Evolutionary conservation across 2,797 vertebrate genomes (phyloP).

Genomic region (Oreonectes daqikongensis): DNA sequence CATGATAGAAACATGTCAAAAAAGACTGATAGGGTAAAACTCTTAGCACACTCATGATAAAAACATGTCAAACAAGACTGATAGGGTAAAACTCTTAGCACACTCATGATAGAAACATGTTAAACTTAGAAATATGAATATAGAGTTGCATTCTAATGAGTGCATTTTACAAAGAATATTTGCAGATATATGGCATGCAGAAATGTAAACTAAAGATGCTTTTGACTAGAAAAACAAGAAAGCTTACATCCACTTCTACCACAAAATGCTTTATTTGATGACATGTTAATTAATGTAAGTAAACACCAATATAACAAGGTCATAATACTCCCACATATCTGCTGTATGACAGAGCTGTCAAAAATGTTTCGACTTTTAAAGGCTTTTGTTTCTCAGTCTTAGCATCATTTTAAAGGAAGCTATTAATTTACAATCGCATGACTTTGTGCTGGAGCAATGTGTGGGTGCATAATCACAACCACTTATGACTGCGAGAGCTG

Average conservation of each 20-base stretch:
- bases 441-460: conserved; percentile 21
- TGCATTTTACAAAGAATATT: background rate
- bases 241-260: background rate
- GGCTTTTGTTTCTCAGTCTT: conserved; percentile 15
- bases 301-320: conserved; percentile 34
- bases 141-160: background rate
- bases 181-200: background rate
- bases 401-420: conserved; percentile 25
- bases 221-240: background rate
- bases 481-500: conserved; percentile 43
- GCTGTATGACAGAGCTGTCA: conserved; percentile 50
- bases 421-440: conserved; percentile 33
- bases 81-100: background rate
- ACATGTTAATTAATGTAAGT: no score
- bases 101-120: background rate
- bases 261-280: conserved; percentile 33
- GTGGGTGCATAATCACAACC: conserved; percentile 43
- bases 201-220: background rate
- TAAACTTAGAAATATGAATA: background rate
- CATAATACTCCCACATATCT: conserved; percentile 52
- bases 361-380: conserved; percentile 50
- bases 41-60: background rate
- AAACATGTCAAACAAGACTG: conserved; percentile 1
- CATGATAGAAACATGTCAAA: background rate
- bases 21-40: no score